Conservation (phyloP, 2,888 invertebrate genomes). For the Trachelus troglodyta region DNA sequence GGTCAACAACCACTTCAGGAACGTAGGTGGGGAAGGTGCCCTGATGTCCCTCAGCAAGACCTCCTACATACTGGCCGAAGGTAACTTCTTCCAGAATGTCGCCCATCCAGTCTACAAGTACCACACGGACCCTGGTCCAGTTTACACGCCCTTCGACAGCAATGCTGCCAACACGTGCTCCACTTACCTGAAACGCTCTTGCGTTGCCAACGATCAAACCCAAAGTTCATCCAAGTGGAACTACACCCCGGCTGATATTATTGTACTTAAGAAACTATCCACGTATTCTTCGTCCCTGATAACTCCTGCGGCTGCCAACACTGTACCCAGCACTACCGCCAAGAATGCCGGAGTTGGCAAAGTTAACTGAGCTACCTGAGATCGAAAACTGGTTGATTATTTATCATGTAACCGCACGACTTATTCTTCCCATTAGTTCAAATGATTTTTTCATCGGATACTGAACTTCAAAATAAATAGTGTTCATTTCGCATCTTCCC, state of each 20-base stretch:
- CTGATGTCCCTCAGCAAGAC: neutral
- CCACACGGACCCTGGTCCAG: neutral
- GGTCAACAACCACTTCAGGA: neutral
- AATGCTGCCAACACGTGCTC: neutral
- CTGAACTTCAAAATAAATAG: neutral
- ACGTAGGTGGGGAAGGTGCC: neutral
- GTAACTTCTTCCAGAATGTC: neutral
- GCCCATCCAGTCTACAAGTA: neutral
- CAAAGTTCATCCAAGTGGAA: neutral
- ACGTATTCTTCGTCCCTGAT: neutral
- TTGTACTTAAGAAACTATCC: neutral
- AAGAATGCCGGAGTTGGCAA: neutral
- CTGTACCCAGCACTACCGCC: neutral
- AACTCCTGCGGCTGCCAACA: neutral
- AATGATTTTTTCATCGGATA: neutral
- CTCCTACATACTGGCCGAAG: neutral
- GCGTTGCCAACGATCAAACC: neutral
- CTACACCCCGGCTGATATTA: neutral
- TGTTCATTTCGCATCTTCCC: neutral
- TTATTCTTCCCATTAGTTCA: neutral
- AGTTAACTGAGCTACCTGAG: neutral
- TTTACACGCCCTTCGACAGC: neutral
- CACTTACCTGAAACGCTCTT: neutral
- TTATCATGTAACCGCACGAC: neutral
- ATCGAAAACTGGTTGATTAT: neutral